These are phyloP conservation scores for Tricholaema leucomelas DNA, from an alignment of 2,113 vertebrate genomes.

Conservation along the genomic window DNA sequence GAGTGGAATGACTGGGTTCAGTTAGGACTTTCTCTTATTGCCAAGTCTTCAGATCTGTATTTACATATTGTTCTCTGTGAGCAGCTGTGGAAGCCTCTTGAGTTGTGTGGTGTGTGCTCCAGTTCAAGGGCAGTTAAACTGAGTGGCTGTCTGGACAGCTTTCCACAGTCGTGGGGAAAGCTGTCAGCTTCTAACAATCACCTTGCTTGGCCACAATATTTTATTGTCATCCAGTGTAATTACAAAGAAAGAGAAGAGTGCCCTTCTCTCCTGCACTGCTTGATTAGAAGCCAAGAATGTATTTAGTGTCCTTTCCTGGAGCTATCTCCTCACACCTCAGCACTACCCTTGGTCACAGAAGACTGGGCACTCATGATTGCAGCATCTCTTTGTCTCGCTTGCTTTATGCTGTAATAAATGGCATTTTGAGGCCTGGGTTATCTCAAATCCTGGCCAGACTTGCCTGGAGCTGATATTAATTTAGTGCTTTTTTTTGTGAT, in stretches of 20 bases:
- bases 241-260: neutral
- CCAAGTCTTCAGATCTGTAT: neutral
- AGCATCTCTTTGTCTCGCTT: neutral
- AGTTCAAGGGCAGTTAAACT: neutral
- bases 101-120: fast-evolving
- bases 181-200: neutral
- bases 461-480: neutral
- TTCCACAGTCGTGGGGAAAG: neutral
- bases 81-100: slow-evolving; percentile 31
- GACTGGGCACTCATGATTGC: slow-evolving; percentile 72
- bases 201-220: neutral
- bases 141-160: neutral
- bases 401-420: neutral
- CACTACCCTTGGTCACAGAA: neutral
- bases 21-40: neutral
- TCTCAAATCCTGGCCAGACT: fast-evolving
- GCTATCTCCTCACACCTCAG: neutral
- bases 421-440: neutral
- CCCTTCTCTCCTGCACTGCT: neutral
- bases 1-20: neutral
- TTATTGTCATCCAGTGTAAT: neutral
- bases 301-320: neutral
- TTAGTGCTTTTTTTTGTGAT: neutral
- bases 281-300: neutral
- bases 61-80: slow-evolving; percentile 37